These are phyloP conservation scores for Trematomus bernacchii DNA, from an alignment of 2,797 vertebrate genomes.

Conservation along the genomic window DNA sequence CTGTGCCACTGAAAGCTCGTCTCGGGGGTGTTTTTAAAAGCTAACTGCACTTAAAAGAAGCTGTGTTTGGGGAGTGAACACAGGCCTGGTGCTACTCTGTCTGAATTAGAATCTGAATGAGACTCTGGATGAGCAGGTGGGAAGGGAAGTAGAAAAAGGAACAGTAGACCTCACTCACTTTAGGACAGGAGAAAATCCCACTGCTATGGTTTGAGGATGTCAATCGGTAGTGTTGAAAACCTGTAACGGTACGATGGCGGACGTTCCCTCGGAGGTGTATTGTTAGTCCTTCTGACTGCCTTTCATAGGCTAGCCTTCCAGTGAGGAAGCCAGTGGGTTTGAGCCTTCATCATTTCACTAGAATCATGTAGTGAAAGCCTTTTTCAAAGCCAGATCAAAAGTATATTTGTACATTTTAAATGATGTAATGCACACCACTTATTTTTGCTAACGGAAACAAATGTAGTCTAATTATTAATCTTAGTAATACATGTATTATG, in stretches of 20 bases:
- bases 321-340: constrained; percentile 57
- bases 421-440: constrained; percentile 85
- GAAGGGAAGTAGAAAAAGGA: constrained; percentile 5
- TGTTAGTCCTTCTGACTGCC: constrained; percentile 53
- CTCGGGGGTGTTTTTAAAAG: constrained; percentile 47
- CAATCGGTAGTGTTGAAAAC: constrained; percentile 18
- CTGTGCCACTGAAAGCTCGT: constrained; percentile 62
- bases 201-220: constrained; percentile 19
- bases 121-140: constrained; percentile 48
- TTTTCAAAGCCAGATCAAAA: constrained; percentile 82
- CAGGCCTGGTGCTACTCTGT: constrained; percentile 85
- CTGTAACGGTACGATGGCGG: constrained; percentile 57
- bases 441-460: constrained; percentile 85
- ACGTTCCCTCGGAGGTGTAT: constrained; percentile 21
- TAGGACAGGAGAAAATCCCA: constrained; percentile 35
- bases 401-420: constrained; percentile 86
- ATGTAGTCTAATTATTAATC: constrained; percentile 78
- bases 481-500: constrained; percentile 79
- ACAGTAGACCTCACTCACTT: constrained; percentile 47
- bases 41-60: constrained; percentile 85
- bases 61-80: constrained; percentile 79
- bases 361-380: constrained; percentile 71
- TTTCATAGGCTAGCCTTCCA: constrained; percentile 56
- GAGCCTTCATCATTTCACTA: constrained; percentile 71
- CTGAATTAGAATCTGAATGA: constrained; percentile 69